Base-by-base conservation (phyloP, 1,140 invertebrate genomes). In the Drosophila kurseongensis region DNA sequence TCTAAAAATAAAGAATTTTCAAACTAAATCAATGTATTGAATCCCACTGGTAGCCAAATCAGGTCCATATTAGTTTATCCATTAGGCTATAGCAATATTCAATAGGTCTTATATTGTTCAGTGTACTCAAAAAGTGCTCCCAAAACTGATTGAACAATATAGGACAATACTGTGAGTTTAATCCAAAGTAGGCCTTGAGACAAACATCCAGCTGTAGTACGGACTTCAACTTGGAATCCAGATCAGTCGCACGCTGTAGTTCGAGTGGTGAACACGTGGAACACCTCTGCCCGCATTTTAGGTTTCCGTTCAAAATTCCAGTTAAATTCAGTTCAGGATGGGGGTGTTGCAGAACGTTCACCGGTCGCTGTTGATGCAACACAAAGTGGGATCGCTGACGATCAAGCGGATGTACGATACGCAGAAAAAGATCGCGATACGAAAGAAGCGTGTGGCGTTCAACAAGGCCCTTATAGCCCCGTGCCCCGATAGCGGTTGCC, bases 251-350 rank as follows among this genome's bases (percentile, higher is more conserved):
- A 38, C 12, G 6, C 12, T 12, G n/a, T 10, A n/a, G 14, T 10
- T 10, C 42, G 9, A 32, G 18, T 10, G 12, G 58, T 16, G 6
- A 47, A 13, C 57, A 45, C 14, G n/a, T 38, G 0, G 13, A 61
- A 52, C 50, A 36, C 29, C 13, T 54, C 29, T 55, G 16, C 50
- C 35, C 23, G 16, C 32, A 13, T 16, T 32, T 71, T 48, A n/a
- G 65, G 41, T 12, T 32, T 18, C 8, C 44, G 16, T 40, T 71
- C 13, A 1, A 69, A 68, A 71, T 71, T 71, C 8, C 9, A 16
- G 6, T 5, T 9, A 51, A 51, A 54, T 41, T 66, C 56, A 36
- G 8, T 27, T 4, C n/a, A 10, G 8, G 1, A 69, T 69, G 66
- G 41, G 50, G 23, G 6, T 48, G 23, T 12, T 55, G 41, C 48